These are phyloP conservation scores for Aselliscus stoliczkanus DNA, from an alignment of 2,797 vertebrate species.

Conservation along the genomic window DNA sequence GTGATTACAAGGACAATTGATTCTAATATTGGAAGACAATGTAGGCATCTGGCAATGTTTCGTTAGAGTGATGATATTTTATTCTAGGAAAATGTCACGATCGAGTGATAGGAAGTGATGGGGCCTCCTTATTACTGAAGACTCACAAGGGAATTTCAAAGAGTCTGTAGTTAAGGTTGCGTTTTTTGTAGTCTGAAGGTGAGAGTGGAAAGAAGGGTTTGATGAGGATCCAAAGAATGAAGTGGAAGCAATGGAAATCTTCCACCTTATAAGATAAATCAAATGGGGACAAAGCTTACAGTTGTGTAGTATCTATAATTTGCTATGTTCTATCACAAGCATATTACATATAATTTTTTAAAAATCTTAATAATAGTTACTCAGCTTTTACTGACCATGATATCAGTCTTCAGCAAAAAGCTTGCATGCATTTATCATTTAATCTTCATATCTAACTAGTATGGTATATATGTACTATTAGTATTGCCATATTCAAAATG, in stretches of 20 bases:
- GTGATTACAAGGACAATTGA: constrained; percentile 10
- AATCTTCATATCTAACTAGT: neutral
- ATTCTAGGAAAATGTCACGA: constrained; percentile 3
- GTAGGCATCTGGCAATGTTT: constrained; percentile 15
- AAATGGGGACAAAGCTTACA: neutral
- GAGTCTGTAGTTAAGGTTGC: neutral
- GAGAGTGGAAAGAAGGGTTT: neutral
- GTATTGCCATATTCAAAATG: neutral
- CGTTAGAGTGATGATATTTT: neutral
- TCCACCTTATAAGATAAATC: neutral
- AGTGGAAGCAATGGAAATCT: neutral
- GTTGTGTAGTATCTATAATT: neutral
- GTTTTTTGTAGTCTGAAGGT: neutral
- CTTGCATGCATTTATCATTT: neutral
- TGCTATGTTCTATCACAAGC: neutral
- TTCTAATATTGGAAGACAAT: constrained; percentile 12
- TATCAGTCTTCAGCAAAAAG: neutral
- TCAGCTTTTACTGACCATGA: neutral
- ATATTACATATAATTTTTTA: neutral
- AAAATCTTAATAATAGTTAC: neutral
- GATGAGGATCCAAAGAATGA: neutral
- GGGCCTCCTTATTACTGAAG: neutral
- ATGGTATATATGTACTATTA: neutral
- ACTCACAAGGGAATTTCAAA: neutral
- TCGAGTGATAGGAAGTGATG: neutral